Percentiles rank a stretch among this genome's conserved stretches.
These are phyloP conservation scores for Dendrolimus pini DNA, from an alignment of 2,888 invertebrate genomes.

Conservation along the genomic window DNA sequence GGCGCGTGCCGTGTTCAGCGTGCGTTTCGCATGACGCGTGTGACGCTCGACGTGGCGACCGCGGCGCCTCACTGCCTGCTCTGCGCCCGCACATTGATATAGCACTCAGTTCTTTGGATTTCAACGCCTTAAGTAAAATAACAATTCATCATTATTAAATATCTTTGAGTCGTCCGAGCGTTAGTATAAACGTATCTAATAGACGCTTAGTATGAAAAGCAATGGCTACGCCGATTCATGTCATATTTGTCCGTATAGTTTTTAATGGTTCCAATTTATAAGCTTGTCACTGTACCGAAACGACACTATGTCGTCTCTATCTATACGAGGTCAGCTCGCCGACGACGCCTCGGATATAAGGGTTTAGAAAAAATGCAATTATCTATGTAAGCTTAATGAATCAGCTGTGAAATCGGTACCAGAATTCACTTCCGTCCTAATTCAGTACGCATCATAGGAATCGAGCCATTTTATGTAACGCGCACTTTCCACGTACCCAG, in stretches of 20 bases:
- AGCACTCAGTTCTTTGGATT: slow-evolving; percentile 31
- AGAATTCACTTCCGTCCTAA: slow-evolving; percentile 77
- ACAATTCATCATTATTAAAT: slow-evolving; percentile 28
- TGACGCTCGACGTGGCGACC: slow-evolving; percentile 12
- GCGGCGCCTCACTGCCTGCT: slow-evolving; percentile 32
- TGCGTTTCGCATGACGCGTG: slow-evolving; percentile 18
- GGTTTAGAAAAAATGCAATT: slow-evolving; percentile 67
- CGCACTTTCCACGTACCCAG: slow-evolving; percentile 62
- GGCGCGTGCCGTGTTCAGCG: background rate
- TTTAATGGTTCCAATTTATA: slow-evolving; percentile 72
- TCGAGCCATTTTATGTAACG: slow-evolving; percentile 77
- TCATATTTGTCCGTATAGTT: slow-evolving; percentile 74
- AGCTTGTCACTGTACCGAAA: slow-evolving; percentile 66
- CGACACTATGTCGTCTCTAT: slow-evolving; percentile 47
- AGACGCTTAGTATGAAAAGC: slow-evolving; percentile 61
- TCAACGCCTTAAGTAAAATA: slow-evolving; percentile 21
- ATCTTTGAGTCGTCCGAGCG: slow-evolving; percentile 52
- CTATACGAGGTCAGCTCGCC: slow-evolving; percentile 44
- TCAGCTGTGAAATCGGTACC: slow-evolving; percentile 75
- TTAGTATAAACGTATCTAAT: slow-evolving; percentile 64
- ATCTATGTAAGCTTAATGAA: slow-evolving; percentile 71
- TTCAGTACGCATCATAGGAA: slow-evolving; percentile 74
- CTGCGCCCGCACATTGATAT: slow-evolving; percentile 37
- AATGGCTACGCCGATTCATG: slow-evolving; percentile 73
- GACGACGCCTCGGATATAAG: slow-evolving; percentile 47